Base-by-base conservation (phyloP, 1,140 invertebrate species). In the Magallana angulata region DNA sequence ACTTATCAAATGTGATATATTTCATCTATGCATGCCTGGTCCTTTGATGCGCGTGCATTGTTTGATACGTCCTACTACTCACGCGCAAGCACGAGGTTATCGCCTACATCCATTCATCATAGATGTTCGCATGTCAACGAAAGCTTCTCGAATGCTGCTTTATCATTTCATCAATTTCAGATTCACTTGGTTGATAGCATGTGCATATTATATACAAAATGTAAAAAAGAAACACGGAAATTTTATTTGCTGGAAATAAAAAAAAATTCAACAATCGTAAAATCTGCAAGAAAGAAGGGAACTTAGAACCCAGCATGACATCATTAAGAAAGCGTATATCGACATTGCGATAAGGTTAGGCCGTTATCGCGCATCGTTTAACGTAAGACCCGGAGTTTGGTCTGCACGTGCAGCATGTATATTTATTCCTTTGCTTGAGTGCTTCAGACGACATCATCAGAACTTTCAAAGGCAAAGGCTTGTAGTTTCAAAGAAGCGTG, bases 171-270 rank as follows among this genome's bases (percentile, higher is more conserved):
- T 76, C 68, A 76, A 76, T 76, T 76, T 30, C 68, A 76, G 68
- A 76, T 76, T 9, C 30, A 8, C 24, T 76, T 18, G 24, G 8
- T 30, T 12, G 68, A 76, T 76, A 76, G 36, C 68, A 76, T 76
- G 68, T 30, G 36, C 68, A 76, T 76, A 76, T 76, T 76, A 76
- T 62, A 62, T 76, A 76, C 68, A 76, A 76, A 76, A 76, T 30
- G 68, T 76, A 76, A 48, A 76, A 76, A 76, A 76, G 68, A 76
- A 48, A 76, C 68, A 76, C 68, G 68, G 36, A 30, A 24, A 76
- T 76, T 76, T 76, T 76, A 76, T 76, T 76, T 76, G 68, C 24
- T 76, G 68, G 68, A 76, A 76, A 76, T 76, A 76, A 76, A 76
- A 48, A 76, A 48, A 76, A 76, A 14, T 76, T 76, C 68, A 36